These are phyloP conservation scores for Hypselothyrea guttata DNA, from an alignment of 2,888 invertebrate genomes.

Conservation along the genomic window DNA sequence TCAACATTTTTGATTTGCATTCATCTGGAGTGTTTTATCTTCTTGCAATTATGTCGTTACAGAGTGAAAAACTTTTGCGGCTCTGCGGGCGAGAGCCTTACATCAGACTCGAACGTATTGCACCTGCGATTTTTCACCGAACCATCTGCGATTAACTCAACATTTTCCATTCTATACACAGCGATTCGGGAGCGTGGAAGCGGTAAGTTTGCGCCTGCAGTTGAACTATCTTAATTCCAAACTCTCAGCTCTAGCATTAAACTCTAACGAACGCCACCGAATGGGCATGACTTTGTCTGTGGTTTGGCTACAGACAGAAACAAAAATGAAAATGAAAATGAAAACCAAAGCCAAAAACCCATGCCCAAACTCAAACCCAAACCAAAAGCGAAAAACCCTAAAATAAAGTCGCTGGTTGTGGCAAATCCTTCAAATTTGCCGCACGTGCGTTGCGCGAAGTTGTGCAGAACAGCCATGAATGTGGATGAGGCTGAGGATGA, in stretches of 20 bases:
- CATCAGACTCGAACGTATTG: conserved; percentile 87
- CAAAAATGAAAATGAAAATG: neutral
- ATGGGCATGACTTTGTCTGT: neutral
- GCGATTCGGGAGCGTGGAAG: conserved; percentile 86
- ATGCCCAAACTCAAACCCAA: too few relatives aligned
- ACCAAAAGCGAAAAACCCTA: neutral
- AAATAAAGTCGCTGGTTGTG: conserved; percentile 12
- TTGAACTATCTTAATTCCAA: neutral
- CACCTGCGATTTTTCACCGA: conserved; percentile 89
- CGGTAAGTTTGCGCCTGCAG: conserved; percentile 74
- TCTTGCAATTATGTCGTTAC: conserved; percentile 12
- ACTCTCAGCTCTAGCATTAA: conserved; percentile 6
- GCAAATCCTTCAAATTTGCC: conserved; percentile 54
- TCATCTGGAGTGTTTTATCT: neutral
- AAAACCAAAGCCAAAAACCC: neutral
- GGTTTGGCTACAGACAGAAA: neutral
- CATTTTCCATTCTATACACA: conserved; percentile 89
- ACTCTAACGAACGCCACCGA: neutral
- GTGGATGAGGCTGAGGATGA: neutral
- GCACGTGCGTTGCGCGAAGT: conserved; percentile 33
- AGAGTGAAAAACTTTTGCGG: conserved; percentile 91
- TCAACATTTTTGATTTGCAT: too few relatives aligned
- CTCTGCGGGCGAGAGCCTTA: conserved; percentile 90
- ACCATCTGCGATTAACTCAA: conserved; percentile 85
- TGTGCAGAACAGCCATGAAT: conserved; percentile 11